Evolutionary conservation across 2,888 invertebrate genomes (phyloP).

Genomic region (Beris chalybata): DNA sequence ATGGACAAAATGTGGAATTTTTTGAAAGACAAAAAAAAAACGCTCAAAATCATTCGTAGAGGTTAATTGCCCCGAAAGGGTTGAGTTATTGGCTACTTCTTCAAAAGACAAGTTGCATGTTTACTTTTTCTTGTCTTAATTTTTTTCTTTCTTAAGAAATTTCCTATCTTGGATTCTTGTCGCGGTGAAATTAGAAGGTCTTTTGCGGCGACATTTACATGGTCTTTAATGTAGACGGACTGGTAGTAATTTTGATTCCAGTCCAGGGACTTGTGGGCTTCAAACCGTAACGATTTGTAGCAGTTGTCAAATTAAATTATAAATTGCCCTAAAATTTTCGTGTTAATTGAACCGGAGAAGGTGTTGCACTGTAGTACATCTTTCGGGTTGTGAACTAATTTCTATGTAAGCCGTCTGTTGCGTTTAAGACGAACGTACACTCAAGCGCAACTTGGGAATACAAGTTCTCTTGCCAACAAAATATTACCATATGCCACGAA

Average conservation of each 20-base stretch:
- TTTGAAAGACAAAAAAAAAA: too few species aligned
- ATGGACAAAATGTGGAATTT: too few species aligned
- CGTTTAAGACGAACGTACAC: background rate
- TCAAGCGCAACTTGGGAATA: too few species aligned
- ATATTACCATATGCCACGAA: too few species aligned
- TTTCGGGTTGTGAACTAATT: background rate
- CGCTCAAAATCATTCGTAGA: too few species aligned
- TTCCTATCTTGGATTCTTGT: background rate
- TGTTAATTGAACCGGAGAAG: conserved; percentile 29
- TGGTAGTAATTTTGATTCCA: background rate
- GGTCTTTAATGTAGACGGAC: conserved; percentile 2
- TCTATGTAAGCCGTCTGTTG: conserved; percentile 20
- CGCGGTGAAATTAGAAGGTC: background rate
- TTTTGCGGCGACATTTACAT: background rate
- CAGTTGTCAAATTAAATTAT: conserved; percentile 25
- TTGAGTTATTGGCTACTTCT: background rate
- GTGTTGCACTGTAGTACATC: conserved; percentile 4
- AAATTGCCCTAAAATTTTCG: conserved; percentile 23
- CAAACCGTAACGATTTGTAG: conserved; percentile 29
- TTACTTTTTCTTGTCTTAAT: background rate
- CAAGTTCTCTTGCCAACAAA: too few species aligned
- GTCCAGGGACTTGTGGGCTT: background rate
- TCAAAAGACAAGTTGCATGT: background rate
- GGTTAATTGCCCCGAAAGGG: conserved; percentile 2
- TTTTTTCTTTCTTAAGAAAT: background rate